These are phyloP conservation scores for Bombus balteatus DNA, from an alignment of 1,140 invertebrate species.

Conservation along the genomic window DNA sequence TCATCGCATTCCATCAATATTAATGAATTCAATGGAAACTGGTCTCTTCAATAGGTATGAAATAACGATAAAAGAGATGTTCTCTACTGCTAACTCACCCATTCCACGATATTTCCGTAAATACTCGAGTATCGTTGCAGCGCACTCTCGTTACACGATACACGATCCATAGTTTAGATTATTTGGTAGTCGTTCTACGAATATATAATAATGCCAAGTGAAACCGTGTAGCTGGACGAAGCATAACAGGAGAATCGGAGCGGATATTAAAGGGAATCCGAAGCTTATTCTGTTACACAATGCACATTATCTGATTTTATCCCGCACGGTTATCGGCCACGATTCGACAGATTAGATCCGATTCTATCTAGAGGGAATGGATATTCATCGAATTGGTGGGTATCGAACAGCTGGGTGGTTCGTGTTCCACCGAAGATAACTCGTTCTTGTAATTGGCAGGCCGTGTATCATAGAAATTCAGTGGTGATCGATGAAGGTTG, in stretches of 20 bases:
- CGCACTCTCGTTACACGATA: background rate
- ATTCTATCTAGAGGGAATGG: background rate
- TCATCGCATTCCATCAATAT: no score
- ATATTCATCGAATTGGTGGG: background rate
- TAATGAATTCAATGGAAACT: no score
- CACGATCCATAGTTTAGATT: conserved; percentile 1
- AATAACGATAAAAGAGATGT: no score
- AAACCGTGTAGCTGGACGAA: background rate
- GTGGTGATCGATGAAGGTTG: conserved; percentile 27
- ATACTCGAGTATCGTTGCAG: background rate
- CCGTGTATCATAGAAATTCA: conserved; percentile 20
- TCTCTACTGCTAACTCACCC: background rate
- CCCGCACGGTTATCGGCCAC: background rate
- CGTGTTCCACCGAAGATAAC: conserved; percentile 18
- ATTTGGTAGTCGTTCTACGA: conserved; percentile 17
- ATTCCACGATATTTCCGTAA: background rate
- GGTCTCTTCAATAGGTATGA: no score
- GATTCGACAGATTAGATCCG: conserved; percentile 7
- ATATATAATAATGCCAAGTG: background rate
- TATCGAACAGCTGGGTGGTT: background rate
- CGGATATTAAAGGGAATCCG: conserved; percentile 28
- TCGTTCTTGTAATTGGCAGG: conserved; percentile 34
- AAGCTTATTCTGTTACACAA: conserved; percentile 32
- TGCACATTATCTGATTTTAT: conserved; percentile 29
- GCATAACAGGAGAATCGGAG: conserved; percentile 27